Percentiles rank a stretch among this genome's conserved stretches.
phyloP scores from a whole-genome alignment of 1,140 invertebrate species.

The Drosophila bocki region DNA sequence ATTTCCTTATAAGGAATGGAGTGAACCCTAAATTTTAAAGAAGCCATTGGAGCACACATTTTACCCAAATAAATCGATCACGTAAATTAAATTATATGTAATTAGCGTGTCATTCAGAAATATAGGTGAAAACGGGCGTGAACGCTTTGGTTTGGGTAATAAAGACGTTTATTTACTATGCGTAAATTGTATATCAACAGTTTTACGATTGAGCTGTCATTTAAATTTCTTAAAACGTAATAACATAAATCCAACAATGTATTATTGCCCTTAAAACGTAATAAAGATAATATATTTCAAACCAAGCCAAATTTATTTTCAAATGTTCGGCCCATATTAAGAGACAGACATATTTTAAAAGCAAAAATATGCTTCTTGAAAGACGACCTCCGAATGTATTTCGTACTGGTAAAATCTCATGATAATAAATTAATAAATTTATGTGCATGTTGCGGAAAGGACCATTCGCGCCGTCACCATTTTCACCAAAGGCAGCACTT shows the following conservation, averaged over 20 bases:
- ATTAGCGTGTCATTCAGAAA: conserved; percentile 34
- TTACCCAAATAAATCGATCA: conserved; percentile 41
- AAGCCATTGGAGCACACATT: conserved; percentile 27
- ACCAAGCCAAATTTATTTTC: background rate
- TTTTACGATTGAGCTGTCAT: conserved; percentile 41
- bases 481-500: no score
- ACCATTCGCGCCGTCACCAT: no score
- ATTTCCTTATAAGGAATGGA: conserved; percentile 16
- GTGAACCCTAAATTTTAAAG: conserved; percentile 32
- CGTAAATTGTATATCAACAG: conserved; percentile 11
- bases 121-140: conserved; percentile 20
- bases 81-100: conserved; percentile 33
- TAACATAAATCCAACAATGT: conserved; percentile 49
- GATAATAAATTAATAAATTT: no score
- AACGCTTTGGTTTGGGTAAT: conserved; percentile 14
- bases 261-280: conserved; percentile 68
- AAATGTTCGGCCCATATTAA: background rate
- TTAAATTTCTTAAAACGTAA: conserved; percentile 51
- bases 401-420: no score
- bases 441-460: no score
- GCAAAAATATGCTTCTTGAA: no score
- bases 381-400: background rate
- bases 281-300: conserved; percentile 58
- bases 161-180: conserved; percentile 7
- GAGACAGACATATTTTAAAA: no score